These are phyloP conservation scores for Lordiphosa stackelbergi DNA, from an alignment of 1,140 invertebrate genomes.

Conservation along the genomic window DNA sequence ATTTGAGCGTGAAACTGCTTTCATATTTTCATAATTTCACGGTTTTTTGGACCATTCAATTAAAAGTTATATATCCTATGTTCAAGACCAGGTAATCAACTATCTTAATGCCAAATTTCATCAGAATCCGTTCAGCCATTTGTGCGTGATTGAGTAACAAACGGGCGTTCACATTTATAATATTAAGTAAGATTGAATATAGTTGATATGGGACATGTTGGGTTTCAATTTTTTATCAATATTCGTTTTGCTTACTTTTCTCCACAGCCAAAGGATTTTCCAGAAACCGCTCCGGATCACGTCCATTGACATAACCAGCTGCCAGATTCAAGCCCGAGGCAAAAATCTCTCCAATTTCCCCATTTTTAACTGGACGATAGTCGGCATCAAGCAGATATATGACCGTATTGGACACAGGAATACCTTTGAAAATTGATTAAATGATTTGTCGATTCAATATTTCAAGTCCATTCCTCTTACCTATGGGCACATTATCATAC, in stretches of 20 bases:
- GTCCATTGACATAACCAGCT: slow-evolving; percentile 86
- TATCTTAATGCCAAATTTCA: too few species aligned
- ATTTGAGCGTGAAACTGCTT: too few species aligned
- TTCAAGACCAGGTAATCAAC: too few species aligned
- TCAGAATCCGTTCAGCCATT: too few species aligned
- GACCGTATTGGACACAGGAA: slow-evolving; percentile 86
- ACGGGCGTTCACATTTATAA: too few species aligned
- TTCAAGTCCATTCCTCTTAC: slow-evolving; percentile 74
- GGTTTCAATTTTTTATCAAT: too few species aligned
- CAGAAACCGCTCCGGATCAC: slow-evolving; percentile 85
- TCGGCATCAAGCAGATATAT: slow-evolving; percentile 87
- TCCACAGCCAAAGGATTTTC: slow-evolving; percentile 84
- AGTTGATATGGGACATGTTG: too few species aligned
- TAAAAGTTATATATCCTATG: too few species aligned
- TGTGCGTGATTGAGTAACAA: too few species aligned
- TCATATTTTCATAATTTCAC: too few species aligned
- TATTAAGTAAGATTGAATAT: too few species aligned
- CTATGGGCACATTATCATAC: slow-evolving; percentile 87
- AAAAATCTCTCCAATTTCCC: slow-evolving; percentile 87
- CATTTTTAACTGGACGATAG: slow-evolving; percentile 82
- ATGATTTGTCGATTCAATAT: slow-evolving; percentile 78
- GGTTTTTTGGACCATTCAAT: too few species aligned
- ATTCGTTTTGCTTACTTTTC: slow-evolving; percentile 81
- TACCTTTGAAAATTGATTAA: slow-evolving; percentile 31
- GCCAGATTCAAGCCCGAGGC: slow-evolving; percentile 88